These are phyloP conservation scores for Mus caroli DNA, from an alignment of 2,797 vertebrate genomes.

Conservation along the genomic window DNA sequence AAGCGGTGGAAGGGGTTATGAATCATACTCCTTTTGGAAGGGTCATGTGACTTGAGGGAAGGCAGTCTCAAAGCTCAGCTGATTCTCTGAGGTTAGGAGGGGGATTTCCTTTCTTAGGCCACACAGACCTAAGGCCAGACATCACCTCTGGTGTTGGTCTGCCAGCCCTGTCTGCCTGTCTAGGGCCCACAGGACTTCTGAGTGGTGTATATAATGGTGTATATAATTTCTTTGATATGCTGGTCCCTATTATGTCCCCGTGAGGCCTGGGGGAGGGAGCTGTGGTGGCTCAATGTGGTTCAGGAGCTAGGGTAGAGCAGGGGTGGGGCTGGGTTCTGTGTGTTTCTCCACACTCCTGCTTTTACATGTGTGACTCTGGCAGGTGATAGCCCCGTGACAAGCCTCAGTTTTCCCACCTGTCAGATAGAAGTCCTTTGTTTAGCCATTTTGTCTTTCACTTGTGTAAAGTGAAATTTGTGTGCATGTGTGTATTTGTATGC, in stretches of 20 bases:
- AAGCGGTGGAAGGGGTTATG: slow-evolving; percentile 9
- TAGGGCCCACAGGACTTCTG: neutral
- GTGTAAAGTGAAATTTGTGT: too few relatives aligned
- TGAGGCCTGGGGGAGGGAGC: neutral
- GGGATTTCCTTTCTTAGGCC: slow-evolving; percentile 67
- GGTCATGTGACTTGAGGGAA: slow-evolving; percentile 69
- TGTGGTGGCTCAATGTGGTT: neutral
- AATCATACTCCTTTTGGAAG: slow-evolving; percentile 51
- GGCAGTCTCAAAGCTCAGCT: slow-evolving; percentile 68
- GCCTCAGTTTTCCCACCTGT: neutral
- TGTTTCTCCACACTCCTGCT: too few relatives aligned
- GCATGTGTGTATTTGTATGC: neutral
- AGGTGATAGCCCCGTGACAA: neutral
- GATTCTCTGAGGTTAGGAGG: slow-evolving; percentile 70
- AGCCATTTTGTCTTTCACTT: neutral
- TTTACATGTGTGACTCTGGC: neutral
- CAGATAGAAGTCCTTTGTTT: neutral
- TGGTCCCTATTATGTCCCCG: accelerated
- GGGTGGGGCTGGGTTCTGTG: neutral
- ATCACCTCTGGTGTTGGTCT: neutral
- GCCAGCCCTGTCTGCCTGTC: too few relatives aligned
- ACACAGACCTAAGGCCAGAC: neutral
- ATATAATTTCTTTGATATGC: too few relatives aligned
- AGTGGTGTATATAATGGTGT: neutral
- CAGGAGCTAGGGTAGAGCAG: neutral